A percentile compares a stretch with the other conserved stretches of the same genome.
Evolutionary conservation across 2,113 vertebrate species (phyloP).

Genomic region (Aegypius monachus): DNA sequence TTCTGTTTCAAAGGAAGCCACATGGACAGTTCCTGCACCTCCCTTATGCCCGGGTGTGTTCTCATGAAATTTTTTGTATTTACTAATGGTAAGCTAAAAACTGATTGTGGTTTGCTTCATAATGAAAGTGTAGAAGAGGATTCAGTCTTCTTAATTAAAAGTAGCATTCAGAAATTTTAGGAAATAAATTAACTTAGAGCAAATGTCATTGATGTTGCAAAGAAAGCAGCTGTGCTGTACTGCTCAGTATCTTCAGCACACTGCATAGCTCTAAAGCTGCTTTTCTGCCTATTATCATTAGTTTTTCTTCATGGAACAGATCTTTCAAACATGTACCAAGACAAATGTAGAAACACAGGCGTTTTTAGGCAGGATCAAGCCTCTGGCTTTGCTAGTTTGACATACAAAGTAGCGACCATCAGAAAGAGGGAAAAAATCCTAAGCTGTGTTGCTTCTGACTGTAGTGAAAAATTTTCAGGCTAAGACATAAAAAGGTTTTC

Average conservation of each 20-base stretch:
- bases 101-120: background rate
- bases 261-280: background rate
- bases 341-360: background rate
- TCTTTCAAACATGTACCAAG: background rate
- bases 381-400: background rate
- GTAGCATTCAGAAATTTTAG: background rate
- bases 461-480: background rate
- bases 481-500: background rate
- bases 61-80: background rate
- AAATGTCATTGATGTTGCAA: background rate
- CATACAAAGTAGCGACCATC: background rate
- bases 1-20: background rate
- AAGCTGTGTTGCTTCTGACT: background rate
- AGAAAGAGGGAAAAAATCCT: background rate
- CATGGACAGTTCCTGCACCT: background rate
- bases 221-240: background rate
- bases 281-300: background rate
- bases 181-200: background rate
- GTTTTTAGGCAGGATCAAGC: background rate
- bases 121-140: background rate
- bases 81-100: background rate
- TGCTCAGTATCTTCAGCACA: background rate
- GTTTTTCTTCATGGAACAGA: background rate
- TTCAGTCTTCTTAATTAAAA: background rate
- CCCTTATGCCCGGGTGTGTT: rapidly evolving